A percentile compares a stretch with the other conserved stretches of the same genome.
These are phyloP conservation scores for Belonocnema kinseyi DNA, from an alignment of 1,140 invertebrate genomes.

Conservation along the genomic window DNA sequence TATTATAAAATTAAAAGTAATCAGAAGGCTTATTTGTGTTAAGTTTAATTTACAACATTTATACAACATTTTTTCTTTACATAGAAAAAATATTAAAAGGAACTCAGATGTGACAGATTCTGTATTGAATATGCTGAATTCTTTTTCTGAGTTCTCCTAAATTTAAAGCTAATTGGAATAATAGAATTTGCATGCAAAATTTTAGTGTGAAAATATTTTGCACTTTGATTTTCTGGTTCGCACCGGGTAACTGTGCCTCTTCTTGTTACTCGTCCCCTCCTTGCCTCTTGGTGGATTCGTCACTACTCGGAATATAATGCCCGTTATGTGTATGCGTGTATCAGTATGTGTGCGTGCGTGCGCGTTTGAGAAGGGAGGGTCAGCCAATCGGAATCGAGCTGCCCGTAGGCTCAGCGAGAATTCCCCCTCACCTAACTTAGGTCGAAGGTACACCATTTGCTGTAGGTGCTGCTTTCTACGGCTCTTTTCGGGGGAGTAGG, in stretches of 20 bases:
- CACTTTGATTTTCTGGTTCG: background rate
- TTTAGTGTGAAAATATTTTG: background rate
- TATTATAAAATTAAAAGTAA: too few relatives aligned
- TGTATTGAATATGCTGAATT: too few relatives aligned
- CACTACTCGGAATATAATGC: constrained; percentile 26
- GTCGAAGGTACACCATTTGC: constrained; percentile 31
- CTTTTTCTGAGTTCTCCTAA: too few relatives aligned
- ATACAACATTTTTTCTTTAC: too few relatives aligned
- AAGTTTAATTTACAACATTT: too few relatives aligned
- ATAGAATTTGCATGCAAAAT: background rate
- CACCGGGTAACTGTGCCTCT: constrained; percentile 17
- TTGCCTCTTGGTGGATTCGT: constrained; percentile 19
- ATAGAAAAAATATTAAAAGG: too few relatives aligned
- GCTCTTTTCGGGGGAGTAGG: constrained; percentile 30
- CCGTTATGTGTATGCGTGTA: background rate
- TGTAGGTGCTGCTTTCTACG: constrained; percentile 30
- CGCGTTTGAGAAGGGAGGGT: constrained; percentile 30
- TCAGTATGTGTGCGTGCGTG: constrained; percentile 19
- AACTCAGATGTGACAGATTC: too few relatives aligned
- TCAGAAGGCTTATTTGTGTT: too few relatives aligned
- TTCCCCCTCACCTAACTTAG: constrained; percentile 24
- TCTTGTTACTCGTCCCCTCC: constrained; percentile 30
- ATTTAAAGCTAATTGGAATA: background rate
- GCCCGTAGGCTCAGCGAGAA: constrained; percentile 20
- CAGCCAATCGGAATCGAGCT: constrained; percentile 28